Evolutionary conservation across 2,888 invertebrate species (phyloP).

Genomic region (Odontothrips loti): DNA sequence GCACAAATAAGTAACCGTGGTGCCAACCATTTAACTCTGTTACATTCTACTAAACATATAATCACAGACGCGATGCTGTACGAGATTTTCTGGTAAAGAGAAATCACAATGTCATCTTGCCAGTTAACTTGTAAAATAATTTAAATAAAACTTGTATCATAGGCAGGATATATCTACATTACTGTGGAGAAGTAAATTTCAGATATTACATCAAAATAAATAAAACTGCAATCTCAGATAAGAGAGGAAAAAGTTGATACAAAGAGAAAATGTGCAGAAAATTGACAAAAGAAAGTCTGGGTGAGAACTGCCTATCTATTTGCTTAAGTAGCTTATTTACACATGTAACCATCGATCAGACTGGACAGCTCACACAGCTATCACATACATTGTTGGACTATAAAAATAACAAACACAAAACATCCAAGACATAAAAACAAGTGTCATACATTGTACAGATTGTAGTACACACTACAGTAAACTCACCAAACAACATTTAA

Average conservation of each 20-base stretch:
- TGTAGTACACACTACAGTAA: neutral
- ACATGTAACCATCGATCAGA: conserved; percentile 20
- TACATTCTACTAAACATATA: conserved; percentile 27
- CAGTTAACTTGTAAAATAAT: conserved; percentile 27
- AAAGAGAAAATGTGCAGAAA: neutral
- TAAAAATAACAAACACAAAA: conserved; percentile 26
- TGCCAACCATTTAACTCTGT: conserved; percentile 14
- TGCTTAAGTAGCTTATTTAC: conserved; percentile 9
- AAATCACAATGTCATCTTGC: conserved; percentile 26
- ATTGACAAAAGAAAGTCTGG: conserved; percentile 14
- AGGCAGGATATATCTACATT: conserved; percentile 20
- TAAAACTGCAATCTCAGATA: conserved; percentile 18
- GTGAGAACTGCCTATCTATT: conserved; percentile 17
- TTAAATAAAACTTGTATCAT: conserved; percentile 25
- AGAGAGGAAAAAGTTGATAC: neutral
- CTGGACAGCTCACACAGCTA: conserved; percentile 24
- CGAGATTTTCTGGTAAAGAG: conserved; percentile 9
- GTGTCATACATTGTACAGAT: conserved; percentile 18
- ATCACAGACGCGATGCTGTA: conserved; percentile 24
- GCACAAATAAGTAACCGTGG: conserved; percentile 20
- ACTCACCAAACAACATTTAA: neutral
- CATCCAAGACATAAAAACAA: conserved; percentile 26
- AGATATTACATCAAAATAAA: conserved; percentile 9
- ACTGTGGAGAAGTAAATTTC: neutral
- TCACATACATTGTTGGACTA: conserved; percentile 26